These are phyloP conservation scores for Ammodytes dubius DNA, from an alignment of 2,113 vertebrate species.

Conservation along the genomic window DNA sequence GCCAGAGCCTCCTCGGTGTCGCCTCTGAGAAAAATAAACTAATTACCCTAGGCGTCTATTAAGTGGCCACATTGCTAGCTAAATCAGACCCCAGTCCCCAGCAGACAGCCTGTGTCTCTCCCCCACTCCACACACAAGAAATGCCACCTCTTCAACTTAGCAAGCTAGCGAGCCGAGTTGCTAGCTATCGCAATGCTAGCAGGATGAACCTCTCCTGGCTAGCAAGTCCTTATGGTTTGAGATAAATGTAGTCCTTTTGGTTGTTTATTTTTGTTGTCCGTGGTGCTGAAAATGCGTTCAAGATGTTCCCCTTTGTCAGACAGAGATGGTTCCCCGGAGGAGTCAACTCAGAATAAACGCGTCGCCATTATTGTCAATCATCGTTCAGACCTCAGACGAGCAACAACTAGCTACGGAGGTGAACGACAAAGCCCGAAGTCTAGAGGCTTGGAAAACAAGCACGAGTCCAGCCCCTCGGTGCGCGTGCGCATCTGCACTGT, in stretches of 20 bases:
- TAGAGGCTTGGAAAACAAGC: slow-evolving; percentile 55
- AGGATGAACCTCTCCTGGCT: slow-evolving; percentile 47
- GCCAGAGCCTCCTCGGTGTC: slow-evolving; percentile 1
- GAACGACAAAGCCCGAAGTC: slow-evolving; percentile 74
- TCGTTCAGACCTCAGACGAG: slow-evolving; percentile 67
- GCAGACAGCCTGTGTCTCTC: slow-evolving; percentile 25
- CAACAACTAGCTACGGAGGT: slow-evolving; percentile 75
- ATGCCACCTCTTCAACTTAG: slow-evolving; percentile 80
- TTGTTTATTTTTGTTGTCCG: not conserved
- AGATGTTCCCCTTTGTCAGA: slow-evolving; percentile 46
- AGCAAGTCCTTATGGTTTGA: slow-evolving; percentile 32
- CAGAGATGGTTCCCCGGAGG: slow-evolving; percentile 69
- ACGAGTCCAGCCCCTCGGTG: not conserved
- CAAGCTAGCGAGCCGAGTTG: slow-evolving; percentile 71
- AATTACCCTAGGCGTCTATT: not conserved
- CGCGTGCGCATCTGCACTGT: slow-evolving; percentile 35
- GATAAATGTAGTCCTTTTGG: slow-evolving; percentile 22
- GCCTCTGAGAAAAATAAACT: not conserved
- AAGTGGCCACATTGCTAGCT: slow-evolving; percentile 37
- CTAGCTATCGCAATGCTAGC: slow-evolving; percentile 73
- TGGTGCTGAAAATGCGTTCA: slow-evolving; percentile 7
- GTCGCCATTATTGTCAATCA: slow-evolving; percentile 89
- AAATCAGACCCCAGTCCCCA: not conserved
- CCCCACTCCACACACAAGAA: slow-evolving; percentile 62
- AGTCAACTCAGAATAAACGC: slow-evolving; percentile 78